Percentiles rank a stretch among this genome's conserved stretches.
phyloP scores from a whole-genome alignment of 2,797 vertebrate species.

The Callimico goeldii region DNA sequence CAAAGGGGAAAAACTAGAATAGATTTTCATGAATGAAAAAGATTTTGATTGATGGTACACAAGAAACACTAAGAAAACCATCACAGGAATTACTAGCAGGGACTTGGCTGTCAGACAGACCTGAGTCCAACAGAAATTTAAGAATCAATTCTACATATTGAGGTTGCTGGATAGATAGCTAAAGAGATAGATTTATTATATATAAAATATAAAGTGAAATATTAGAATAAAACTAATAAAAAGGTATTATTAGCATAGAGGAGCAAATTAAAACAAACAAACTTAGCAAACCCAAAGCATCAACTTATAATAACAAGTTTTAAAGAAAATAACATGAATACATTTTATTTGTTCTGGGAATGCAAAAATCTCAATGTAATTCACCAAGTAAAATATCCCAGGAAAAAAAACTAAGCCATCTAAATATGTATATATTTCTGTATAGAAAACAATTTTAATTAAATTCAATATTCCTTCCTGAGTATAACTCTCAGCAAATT shows the following conservation, averaged over 20 bases:
- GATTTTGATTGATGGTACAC: not conserved
- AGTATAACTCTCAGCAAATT: slow-evolving; percentile 17
- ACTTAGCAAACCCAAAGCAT: not conserved
- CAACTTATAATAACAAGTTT: not conserved
- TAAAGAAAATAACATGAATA: not conserved
- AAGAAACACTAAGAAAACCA: not conserved
- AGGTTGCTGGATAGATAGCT: not conserved
- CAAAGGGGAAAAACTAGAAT: not conserved
- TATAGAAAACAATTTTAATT: not conserved
- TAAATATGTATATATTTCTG: not conserved
- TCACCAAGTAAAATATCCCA: not conserved
- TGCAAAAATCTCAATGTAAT: not conserved
- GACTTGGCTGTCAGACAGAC: not conserved
- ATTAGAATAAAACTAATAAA: not conserved
- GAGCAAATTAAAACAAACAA: not conserved
- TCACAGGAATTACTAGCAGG: not conserved
- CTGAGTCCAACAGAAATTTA: not conserved
- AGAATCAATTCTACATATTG: not conserved
- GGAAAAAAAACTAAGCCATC: not conserved
- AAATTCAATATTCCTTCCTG: not conserved
- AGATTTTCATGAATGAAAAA: not conserved
- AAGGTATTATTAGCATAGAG: not conserved
- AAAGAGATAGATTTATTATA: not conserved
- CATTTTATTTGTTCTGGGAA: not conserved
- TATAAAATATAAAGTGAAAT: not conserved